Percentiles rank a stretch among this genome's conserved stretches.
Conservation (phyloP, 2,888 invertebrate genomes). For the Andrena marginata region DNA sequence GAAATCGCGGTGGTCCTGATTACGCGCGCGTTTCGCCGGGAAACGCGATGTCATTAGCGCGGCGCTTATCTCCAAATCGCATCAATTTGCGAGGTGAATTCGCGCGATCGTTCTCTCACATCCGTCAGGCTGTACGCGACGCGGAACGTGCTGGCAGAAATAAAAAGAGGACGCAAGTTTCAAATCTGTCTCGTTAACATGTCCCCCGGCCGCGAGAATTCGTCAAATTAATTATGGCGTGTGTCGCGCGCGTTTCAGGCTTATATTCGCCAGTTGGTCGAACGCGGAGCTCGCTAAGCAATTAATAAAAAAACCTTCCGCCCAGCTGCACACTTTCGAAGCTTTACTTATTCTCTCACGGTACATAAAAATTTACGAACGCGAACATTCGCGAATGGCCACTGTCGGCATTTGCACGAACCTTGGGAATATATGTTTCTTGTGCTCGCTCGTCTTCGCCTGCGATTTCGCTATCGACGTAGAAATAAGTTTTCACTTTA, state of each 20-base stretch:
- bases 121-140: not conserved
- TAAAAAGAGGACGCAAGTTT: constrained; percentile 24
- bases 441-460: constrained; percentile 3
- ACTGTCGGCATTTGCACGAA: not conserved
- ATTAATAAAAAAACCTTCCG: not conserved
- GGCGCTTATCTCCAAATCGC: constrained; percentile 59
- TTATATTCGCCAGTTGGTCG: not conserved
- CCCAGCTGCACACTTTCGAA: too few relatives aligned
- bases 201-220: not conserved
- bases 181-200: constrained; percentile 45
- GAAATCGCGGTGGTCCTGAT: constrained; percentile 44
- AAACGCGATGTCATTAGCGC: constrained; percentile 63
- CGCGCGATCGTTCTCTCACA: constrained; percentile 35
- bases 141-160: not conserved
- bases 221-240: constrained; percentile 44
- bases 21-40: constrained; percentile 37
- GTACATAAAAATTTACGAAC: too few relatives aligned
- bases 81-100: constrained; percentile 57
- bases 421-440: not conserved
- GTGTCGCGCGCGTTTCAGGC: constrained; percentile 1
- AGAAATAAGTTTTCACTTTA: constrained; percentile 22
- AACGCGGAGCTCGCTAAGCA: not conserved
- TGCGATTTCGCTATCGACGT: not conserved
- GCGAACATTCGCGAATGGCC: too few relatives aligned
- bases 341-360: too few relatives aligned